Evolutionary conservation across 1,140 invertebrate genomes (phyloP).

Genomic region (Anadara kagoshimensis): DNA sequence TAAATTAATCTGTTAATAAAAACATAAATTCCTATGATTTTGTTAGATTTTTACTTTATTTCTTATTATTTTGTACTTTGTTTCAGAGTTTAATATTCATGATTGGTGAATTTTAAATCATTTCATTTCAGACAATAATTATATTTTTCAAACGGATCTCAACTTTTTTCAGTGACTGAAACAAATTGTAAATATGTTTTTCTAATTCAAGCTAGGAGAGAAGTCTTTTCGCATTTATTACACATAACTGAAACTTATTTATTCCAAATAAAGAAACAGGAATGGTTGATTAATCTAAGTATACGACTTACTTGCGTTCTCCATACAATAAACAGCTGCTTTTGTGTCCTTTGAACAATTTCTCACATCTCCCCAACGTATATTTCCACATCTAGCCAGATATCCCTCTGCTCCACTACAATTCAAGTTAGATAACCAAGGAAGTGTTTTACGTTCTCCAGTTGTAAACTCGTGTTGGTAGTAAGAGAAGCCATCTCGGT

Average conservation of each 20-base stretch:
- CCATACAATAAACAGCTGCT: slow-evolving; percentile 47
- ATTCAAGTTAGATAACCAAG: slow-evolving; percentile 53
- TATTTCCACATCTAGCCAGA: slow-evolving; percentile 45
- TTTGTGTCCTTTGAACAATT: slow-evolving; percentile 36
- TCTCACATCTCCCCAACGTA: slow-evolving; percentile 46
- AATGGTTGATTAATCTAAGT: neutral
- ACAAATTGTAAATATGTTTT: too few species aligned
- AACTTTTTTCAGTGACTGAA: too few species aligned
- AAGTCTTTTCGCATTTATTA: too few species aligned
- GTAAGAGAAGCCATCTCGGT: slow-evolving; percentile 56
- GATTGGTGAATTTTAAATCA: too few species aligned
- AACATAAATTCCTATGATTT: too few species aligned
- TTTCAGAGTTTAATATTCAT: too few species aligned
- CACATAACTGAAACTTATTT: too few species aligned
- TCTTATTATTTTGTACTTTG: too few species aligned
- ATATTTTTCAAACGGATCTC: too few species aligned
- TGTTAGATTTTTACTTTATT: too few species aligned
- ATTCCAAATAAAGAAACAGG: neutral
- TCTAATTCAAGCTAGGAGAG: too few species aligned
- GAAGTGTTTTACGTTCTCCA: slow-evolving; percentile 35
- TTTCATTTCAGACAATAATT: too few species aligned
- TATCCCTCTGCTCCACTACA: slow-evolving; percentile 55
- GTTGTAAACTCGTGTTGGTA: slow-evolving; percentile 42
- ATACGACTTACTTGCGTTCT: slow-evolving; percentile 34
- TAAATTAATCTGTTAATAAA: neutral